Evolutionary conservation across 2,797 vertebrate species (phyloP).

Genomic region (Lates japonicus): DNA sequence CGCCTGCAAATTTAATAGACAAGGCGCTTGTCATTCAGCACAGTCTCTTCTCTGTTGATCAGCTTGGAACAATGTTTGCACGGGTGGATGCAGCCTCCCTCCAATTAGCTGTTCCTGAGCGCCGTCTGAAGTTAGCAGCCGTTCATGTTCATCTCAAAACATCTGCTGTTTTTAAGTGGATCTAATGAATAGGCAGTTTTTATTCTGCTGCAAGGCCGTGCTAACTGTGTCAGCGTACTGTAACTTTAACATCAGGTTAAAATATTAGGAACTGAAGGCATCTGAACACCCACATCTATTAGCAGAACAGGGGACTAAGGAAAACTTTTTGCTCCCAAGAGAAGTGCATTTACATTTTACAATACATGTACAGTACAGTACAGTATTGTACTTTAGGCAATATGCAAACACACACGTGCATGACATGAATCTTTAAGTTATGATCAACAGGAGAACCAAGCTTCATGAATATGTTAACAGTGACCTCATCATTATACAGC

Average conservation of each 20-base stretch:
- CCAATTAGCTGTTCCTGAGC: slow-evolving; percentile 43
- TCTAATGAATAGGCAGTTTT: neutral
- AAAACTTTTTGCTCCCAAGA: slow-evolving; percentile 1
- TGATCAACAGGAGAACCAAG: neutral
- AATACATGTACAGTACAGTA: neutral
- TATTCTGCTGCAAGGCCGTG: neutral
- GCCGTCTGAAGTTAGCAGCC: slow-evolving; percentile 24
- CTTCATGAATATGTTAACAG: slow-evolving; percentile 34
- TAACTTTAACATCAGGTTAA: neutral
- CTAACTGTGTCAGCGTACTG: neutral
- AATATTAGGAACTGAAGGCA: neutral
- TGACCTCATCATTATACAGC: slow-evolving; percentile 30
- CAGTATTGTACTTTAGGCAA: neutral
- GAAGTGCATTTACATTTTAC: neutral
- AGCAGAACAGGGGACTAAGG: no score
- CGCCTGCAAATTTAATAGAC: slow-evolving; percentile 24
- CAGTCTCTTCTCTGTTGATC: neutral
- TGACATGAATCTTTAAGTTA: slow-evolving; percentile 27
- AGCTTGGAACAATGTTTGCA: slow-evolving; percentile 30
- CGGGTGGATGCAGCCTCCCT: slow-evolving; percentile 30
- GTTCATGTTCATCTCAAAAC: slow-evolving; percentile 41
- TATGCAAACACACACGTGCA: neutral
- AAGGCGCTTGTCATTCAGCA: slow-evolving; percentile 28
- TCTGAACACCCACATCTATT: neutral
- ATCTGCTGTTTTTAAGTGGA: slow-evolving; percentile 39